phyloP scores from a whole-genome alignment of 2,888 invertebrate genomes.

The Vesta saturnalis region DNA sequence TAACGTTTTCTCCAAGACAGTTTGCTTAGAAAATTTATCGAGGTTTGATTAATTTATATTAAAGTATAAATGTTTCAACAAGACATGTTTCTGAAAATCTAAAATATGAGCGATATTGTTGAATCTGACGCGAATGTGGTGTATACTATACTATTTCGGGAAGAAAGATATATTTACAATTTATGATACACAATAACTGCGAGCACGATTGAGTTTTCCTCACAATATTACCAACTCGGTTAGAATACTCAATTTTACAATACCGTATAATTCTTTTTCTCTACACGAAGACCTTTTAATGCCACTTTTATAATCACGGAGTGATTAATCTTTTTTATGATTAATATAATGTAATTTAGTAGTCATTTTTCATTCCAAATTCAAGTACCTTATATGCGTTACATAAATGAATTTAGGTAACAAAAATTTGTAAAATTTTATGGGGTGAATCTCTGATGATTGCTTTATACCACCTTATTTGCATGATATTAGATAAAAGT shows the following conservation, averaged over 20 bases:
- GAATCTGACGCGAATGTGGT: neutral
- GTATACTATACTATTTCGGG: no score
- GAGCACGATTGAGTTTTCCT: neutral
- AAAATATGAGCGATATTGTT: neutral
- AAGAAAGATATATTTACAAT: no score
- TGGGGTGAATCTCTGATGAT: conserved; percentile 17
- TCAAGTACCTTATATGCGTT: no score
- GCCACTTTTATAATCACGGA: no score
- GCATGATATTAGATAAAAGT: conserved; percentile 28
- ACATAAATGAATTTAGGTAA: conserved; percentile 18
- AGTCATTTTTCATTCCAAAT: no score
- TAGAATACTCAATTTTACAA: no score
- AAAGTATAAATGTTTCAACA: neutral
- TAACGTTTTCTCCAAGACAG: neutral
- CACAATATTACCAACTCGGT: neutral
- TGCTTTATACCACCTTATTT: conserved; percentile 25
- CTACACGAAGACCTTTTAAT: no score
- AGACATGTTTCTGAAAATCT: neutral
- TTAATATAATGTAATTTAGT: no score
- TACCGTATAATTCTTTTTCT: no score
- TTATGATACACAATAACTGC: neutral
- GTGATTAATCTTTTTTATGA: no score
- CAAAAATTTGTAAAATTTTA: neutral
- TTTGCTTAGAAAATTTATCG: neutral
- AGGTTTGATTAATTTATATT: neutral